These are phyloP conservation scores for Habropoda laboriosa DNA, from an alignment of 1,140 invertebrate species.

Conservation along the genomic window DNA sequence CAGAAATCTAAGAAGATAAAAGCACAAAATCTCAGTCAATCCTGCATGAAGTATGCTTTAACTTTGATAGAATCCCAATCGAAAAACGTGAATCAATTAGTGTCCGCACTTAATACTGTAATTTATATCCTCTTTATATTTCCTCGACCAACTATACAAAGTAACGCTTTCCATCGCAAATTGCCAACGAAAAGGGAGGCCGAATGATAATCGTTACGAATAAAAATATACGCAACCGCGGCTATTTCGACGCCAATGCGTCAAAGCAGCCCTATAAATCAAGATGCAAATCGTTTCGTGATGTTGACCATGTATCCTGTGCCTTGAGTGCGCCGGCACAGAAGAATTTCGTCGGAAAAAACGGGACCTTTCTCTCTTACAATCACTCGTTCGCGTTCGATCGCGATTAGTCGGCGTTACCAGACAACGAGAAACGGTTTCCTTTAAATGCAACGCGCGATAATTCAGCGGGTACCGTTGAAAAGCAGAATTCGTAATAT, in stretches of 20 bases:
- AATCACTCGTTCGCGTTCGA: background rate
- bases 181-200: too few relatives aligned
- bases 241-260: background rate
- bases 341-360: conserved; percentile 9
- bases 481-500: background rate
- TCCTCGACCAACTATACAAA: too few relatives aligned
- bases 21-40: too few relatives aligned
- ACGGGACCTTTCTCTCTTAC: conserved; percentile 43
- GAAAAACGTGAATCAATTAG: too few relatives aligned
- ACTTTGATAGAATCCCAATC: too few relatives aligned
- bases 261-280: conserved; percentile 17
- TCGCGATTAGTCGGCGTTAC: conserved; percentile 13
- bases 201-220: too few relatives aligned
- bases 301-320: conserved; percentile 12
- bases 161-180: too few relatives aligned
- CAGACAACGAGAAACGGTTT: background rate
- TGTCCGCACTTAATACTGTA: too few relatives aligned
- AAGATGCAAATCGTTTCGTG: conserved; percentile 46
- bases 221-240: background rate
- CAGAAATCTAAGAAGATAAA: too few relatives aligned
- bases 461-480: background rate
- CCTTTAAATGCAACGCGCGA: background rate
- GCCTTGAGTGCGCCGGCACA: background rate
- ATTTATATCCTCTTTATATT: too few relatives aligned
- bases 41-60: too few relatives aligned